Evolutionary conservation across 2,888 invertebrate species (phyloP), one percentile per base, ranked within the genome.

Genomic region (Eumerus sabulonum): DNA sequence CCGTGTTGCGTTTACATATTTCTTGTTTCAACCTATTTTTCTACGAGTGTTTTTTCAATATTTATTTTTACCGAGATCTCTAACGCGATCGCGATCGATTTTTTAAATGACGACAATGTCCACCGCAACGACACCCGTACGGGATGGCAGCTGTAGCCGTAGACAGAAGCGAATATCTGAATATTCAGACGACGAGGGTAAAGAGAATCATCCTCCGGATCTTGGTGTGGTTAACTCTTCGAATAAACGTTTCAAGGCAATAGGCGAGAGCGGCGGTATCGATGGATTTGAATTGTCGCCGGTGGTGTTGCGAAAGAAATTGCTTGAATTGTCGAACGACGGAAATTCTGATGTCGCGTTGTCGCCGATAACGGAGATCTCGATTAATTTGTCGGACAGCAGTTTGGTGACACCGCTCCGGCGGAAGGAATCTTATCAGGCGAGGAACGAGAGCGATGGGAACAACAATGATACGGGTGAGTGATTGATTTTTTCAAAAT

Each of bases 351-450:
- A 47, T 42, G 14, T 48, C 38, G 60, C 50, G 11, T 16, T 79
- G 44, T 79, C 79, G 5, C 79, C 79, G 4, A 62, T 79, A 5
- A 79, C 73, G 0, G 79, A 79, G 36, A 74, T 79, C 44, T 73
- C 79, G 3, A 18, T 79, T 14, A 74, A 79, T 54, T 40, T 79
- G 19, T 59, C 63, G 16, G 68, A 60, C 19, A 68, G 74, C n/a
- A 19, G 5, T 9, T 68, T 79, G 56, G 68, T 59, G 13, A 74
- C 79, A 27, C 79, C 79, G 16, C 9, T 40, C 4, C 9, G 42
- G 1, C 44, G 35, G 14, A 17, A 36, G 13, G 5, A n/a, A 3
- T 18, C n/a, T 9, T 1, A 9, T 2, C 50, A 16, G 14, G 59
- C 16, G 5, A 12, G 18, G 1, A 64, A 57, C 12, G 45, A 36